These are phyloP conservation scores for Holacanthus passer DNA, from an alignment of 2,113 vertebrate species.

Conservation along the genomic window DNA sequence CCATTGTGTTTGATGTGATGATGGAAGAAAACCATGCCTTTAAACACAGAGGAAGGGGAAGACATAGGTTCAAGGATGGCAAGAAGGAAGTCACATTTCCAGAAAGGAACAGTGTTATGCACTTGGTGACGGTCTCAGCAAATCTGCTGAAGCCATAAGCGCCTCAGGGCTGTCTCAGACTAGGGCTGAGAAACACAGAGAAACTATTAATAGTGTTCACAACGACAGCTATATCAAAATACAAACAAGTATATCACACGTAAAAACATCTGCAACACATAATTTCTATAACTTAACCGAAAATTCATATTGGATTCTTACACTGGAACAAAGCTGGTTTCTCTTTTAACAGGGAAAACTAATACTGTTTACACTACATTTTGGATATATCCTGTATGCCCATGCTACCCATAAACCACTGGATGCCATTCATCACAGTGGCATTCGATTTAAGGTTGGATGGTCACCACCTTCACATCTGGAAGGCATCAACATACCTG, in stretches of 20 bases:
- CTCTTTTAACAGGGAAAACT: neutral
- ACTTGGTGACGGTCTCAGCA: neutral
- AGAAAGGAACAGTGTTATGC: conserved; percentile 13
- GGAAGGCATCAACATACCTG: neutral
- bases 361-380: neutral
- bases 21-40: conserved; percentile 45
- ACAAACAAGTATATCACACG: neutral
- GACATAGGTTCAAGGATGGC: neutral
- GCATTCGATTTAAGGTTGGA: neutral
- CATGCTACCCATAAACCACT: neutral
- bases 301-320: neutral
- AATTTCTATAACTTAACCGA: neutral
- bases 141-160: neutral
- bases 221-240: neutral
- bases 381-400: neutral
- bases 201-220: neutral
- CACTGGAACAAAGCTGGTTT: neutral
- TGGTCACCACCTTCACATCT: neutral
- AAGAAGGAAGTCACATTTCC: conserved; percentile 48
- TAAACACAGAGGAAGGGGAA: conserved; percentile 34
- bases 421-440: neutral
- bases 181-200: neutral
- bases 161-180: neutral
- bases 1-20: conserved; percentile 71
- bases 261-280: neutral